Conservation (phyloP, 2,797 vertebrate species). For the Peromyscus attwateri region DNA sequence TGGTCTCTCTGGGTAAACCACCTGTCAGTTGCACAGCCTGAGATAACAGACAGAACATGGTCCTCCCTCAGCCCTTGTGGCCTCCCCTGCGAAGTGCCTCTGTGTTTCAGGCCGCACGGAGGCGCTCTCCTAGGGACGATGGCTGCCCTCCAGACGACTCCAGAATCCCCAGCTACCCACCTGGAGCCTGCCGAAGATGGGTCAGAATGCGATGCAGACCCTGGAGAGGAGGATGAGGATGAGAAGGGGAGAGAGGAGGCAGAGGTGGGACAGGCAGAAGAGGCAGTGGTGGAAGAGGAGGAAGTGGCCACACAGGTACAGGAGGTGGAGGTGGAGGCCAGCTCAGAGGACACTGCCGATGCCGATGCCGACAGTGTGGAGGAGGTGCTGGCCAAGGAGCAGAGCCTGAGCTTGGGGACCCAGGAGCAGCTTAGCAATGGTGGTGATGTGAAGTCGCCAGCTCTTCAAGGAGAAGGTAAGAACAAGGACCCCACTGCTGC, state of each 20-base stretch:
- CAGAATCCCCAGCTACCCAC: background rate
- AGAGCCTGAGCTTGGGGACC: background rate
- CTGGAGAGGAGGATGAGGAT: constrained; percentile 55
- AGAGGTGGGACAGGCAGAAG: background rate
- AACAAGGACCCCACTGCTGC: background rate
- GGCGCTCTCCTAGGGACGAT: constrained; percentile 30
- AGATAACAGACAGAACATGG: background rate
- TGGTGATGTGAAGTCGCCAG: background rate
- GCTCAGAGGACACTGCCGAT: background rate
- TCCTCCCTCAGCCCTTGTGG: background rate
- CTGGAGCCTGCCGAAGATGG: constrained; percentile 44
- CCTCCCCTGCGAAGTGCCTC: fast-evolving
- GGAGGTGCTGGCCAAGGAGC: constrained; percentile 23
- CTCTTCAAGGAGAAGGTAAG: constrained; percentile 69
- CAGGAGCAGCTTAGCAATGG: background rate
- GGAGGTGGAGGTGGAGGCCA: constrained; percentile 20
- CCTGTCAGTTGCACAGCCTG: background rate
- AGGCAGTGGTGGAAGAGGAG: background rate
- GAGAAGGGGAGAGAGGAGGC: background rate
- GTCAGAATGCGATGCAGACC: constrained; percentile 13
- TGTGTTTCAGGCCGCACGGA: constrained; percentile 70
- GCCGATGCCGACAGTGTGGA: background rate
- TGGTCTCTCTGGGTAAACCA: background rate
- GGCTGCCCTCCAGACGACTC: constrained; percentile 65
- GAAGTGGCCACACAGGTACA: background rate